A percentile compares a stretch with the other conserved stretches of the same genome.
Evolutionary conservation across 30 jellyfish, hydroid and myxozoan species (phyloP).

Genomic region (Hydra vulgaris): DNA sequence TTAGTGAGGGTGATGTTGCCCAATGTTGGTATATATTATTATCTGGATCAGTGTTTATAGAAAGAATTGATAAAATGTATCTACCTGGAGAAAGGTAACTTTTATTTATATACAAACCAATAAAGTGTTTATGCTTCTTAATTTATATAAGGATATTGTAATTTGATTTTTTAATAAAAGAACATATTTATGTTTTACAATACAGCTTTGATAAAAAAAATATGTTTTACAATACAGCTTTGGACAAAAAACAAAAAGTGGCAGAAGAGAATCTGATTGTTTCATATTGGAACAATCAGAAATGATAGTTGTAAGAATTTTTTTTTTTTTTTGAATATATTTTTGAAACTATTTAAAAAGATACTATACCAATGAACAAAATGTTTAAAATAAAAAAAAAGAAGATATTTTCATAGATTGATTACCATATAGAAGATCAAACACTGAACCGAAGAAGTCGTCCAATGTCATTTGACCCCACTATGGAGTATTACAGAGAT

Average conservation of each 20-base stretch:
- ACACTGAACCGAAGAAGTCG: background rate
- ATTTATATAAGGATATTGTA: background rate
- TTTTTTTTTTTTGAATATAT: background rate
- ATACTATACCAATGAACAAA: background rate
- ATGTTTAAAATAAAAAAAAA: too few relatives aligned
- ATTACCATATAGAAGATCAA: conserved; percentile 2
- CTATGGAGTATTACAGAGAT: background rate
- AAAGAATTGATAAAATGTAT: conserved; percentile 52
- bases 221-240: conserved; percentile 33
- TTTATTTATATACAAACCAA: background rate
- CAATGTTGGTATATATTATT: conserved; percentile 83
- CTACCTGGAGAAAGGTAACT: conserved; percentile 92
- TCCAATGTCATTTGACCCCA: background rate
- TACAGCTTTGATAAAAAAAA: background rate
- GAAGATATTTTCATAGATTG: background rate
- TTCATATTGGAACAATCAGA: conserved; percentile 84
- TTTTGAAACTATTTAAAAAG: background rate
- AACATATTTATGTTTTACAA: too few relatives aligned
- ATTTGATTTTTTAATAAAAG: too few relatives aligned
- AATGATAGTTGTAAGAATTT: conserved; percentile 72
- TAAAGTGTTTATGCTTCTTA: background rate
- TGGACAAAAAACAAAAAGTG: conserved; percentile 73
- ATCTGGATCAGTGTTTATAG: conserved; percentile 82
- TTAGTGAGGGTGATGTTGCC: conserved; percentile 57
- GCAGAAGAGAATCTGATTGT: conserved; percentile 79